These are phyloP conservation scores for Helarctos malayanus DNA, from an alignment of 2,797 vertebrate genomes.

Conservation along the genomic window DNA sequence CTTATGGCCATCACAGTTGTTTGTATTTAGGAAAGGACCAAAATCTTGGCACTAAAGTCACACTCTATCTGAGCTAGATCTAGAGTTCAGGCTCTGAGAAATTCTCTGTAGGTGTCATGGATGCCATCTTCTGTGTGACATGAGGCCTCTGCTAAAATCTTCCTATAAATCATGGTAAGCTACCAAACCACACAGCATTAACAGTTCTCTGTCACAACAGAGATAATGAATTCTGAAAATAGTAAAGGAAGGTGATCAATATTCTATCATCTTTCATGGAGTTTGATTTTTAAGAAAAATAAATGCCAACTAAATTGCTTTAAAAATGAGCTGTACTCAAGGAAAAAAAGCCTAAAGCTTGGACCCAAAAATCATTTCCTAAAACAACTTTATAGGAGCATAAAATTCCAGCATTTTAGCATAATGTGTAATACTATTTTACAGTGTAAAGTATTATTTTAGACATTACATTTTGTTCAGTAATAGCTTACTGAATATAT, in stretches of 20 bases:
- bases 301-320: constrained; percentile 66
- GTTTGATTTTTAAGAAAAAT: constrained; percentile 74
- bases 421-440: constrained; percentile 77
- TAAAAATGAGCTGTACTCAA: constrained; percentile 69
- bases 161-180: background rate
- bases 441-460: constrained; percentile 72
- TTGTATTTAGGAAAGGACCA: background rate
- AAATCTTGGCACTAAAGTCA: background rate
- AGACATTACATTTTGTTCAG: constrained; percentile 74
- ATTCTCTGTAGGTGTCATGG: background rate
- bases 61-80: background rate
- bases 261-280: constrained; percentile 69
- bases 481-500: constrained; percentile 78
- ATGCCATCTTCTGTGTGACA: background rate
- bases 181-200: background rate
- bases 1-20: background rate
- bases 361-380: constrained; percentile 69
- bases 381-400: constrained; percentile 74
- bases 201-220: constrained; percentile 36
- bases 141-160: background rate
- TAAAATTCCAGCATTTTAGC: constrained; percentile 77
- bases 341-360: constrained; percentile 42
- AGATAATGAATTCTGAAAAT: constrained; percentile 53
- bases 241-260: constrained; percentile 60
- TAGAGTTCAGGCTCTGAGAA: background rate